Conservation (phyloP, 2,113 vertebrate genomes). For the Octodon degus region DNA sequence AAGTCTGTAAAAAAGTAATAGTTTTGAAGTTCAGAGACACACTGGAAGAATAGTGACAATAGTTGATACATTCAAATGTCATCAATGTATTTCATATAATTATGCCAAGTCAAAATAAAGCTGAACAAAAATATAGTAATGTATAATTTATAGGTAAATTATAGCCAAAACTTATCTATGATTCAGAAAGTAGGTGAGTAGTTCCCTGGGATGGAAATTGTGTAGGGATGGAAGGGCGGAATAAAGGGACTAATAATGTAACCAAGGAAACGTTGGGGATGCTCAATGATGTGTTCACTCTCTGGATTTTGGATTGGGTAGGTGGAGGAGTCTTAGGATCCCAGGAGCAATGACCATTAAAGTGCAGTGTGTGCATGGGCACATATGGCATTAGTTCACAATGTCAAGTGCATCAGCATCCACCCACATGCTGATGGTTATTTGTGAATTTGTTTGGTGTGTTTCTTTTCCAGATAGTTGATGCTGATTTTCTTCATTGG, state of each 20-base stretch:
- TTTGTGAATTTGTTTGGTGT: neutral
- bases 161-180: neutral
- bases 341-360: accelerated
- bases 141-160: neutral
- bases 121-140: neutral
- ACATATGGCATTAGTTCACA: accelerated
- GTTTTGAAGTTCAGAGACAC: neutral
- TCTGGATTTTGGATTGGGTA: neutral
- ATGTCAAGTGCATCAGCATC: accelerated
- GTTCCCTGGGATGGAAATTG: too few species aligned
- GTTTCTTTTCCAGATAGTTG: neutral
- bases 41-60: neutral
- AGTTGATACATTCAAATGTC: neutral
- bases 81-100: neutral
- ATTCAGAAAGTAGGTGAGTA: neutral
- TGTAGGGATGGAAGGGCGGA: too few species aligned
- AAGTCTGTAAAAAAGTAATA: neutral
- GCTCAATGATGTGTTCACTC: accelerated
- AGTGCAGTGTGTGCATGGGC: accelerated
- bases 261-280: too few species aligned
- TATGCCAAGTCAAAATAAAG: neutral
- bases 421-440: accelerated
- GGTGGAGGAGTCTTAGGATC: too few species aligned
- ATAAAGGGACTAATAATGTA: too few species aligned
- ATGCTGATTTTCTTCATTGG: neutral